These are phyloP conservation scores for Epistrophe eligans DNA, from an alignment of 2,888 invertebrate species.

Conservation along the genomic window DNA sequence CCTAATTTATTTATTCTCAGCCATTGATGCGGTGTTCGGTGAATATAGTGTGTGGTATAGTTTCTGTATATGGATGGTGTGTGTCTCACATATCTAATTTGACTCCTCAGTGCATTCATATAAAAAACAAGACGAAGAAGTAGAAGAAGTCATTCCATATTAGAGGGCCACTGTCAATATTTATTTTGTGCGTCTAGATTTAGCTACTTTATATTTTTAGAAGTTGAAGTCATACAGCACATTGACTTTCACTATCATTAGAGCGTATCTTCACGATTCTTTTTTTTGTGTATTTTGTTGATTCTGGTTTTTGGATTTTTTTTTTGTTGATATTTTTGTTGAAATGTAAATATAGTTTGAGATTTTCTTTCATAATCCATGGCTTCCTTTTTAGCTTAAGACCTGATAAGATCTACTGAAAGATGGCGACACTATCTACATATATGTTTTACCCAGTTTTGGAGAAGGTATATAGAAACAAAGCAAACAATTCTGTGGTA, in stretches of 20 bases:
- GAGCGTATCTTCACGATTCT: constrained; percentile 72
- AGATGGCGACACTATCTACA: constrained; percentile 18
- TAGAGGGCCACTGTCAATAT: constrained; percentile 71
- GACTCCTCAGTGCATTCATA: constrained; percentile 49
- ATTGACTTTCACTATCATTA: constrained; percentile 75
- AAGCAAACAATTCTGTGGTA: constrained; percentile 17
- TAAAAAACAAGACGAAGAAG: background rate
- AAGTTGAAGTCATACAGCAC: constrained; percentile 64
- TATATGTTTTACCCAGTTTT: background rate
- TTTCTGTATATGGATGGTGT: constrained; percentile 45
- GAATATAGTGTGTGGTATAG: constrained; percentile 2
- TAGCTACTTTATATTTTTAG: constrained; percentile 76
- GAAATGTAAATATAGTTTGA: constrained; percentile 72
- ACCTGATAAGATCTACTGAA: constrained; percentile 56
- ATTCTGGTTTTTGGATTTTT: constrained; percentile 22
- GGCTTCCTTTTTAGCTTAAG: constrained; percentile 52
- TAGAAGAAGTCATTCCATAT: constrained; percentile 22
- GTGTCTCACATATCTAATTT: constrained; percentile 55
- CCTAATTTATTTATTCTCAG: constrained; percentile 74
- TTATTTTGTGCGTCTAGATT: constrained; percentile 75
- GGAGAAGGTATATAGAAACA: background rate
- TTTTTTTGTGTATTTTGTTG: background rate
- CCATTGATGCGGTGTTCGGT: constrained; percentile 55
- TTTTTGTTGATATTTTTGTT: constrained; percentile 28
- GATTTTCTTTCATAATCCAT: constrained; percentile 67